Evolutionary conservation across 2,113 vertebrate genomes (phyloP).

Genomic region (Cygnus atratus): DNA sequence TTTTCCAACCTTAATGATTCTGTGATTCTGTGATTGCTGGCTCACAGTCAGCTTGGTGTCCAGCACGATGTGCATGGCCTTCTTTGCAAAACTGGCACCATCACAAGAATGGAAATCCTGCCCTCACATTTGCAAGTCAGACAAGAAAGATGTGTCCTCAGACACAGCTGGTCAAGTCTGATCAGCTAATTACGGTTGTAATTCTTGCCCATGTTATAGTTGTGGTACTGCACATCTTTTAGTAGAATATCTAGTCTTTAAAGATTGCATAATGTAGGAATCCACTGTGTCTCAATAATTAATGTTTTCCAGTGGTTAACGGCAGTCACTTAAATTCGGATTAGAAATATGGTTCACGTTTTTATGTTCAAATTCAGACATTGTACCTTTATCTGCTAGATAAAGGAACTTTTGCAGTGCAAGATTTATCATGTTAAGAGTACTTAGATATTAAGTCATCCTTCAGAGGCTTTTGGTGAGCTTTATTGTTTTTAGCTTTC

Average conservation of each 20-base stretch:
- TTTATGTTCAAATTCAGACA: neutral
- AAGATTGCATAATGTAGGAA: neutral
- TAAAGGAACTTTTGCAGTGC: neutral
- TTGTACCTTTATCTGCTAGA: neutral
- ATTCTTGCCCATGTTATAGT: neutral
- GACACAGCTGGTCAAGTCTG: neutral
- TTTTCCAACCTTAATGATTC: no score
- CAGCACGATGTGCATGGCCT: rapidly evolving
- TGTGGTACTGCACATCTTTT: neutral
- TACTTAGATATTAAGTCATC: neutral
- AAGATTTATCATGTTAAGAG: rapidly evolving
- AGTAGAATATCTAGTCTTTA: no score
- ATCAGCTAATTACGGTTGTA: neutral
- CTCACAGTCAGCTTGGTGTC: neutral
- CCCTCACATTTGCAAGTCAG: no score
- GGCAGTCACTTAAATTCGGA: neutral
- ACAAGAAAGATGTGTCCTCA: neutral
- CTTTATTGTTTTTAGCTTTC: neutral
- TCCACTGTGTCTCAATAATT: no score
- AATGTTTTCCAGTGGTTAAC: neutral
- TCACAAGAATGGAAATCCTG: neutral
- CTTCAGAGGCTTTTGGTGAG: neutral
- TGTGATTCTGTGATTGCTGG: neutral
- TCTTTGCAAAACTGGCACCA: neutral
- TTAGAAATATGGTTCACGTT: neutral